Percentiles rank a stretch among this genome's conserved stretches.
phyloP scores from a whole-genome alignment of 2,797 vertebrate species.

The Anguilla marmorata region DNA sequence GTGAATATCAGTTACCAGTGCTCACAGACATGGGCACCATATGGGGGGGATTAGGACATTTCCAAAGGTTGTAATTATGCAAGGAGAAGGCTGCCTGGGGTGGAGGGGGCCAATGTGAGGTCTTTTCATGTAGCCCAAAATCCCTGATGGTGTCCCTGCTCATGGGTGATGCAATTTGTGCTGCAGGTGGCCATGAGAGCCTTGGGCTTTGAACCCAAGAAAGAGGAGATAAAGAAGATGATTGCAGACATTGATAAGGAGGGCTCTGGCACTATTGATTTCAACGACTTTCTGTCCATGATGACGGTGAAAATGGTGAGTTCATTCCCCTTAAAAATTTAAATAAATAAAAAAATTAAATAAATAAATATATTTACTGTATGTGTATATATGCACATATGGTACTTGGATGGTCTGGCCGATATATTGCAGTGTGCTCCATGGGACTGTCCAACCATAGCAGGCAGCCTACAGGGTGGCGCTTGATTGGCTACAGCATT shows the following conservation, averaged over 20 bases:
- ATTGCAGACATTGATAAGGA: conserved; percentile 85
- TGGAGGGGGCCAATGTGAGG: neutral
- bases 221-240: conserved; percentile 93
- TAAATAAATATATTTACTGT: no score
- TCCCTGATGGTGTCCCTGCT: neutral
- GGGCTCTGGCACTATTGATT: conserved; percentile 81
- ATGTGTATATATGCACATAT: no score
- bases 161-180: neutral
- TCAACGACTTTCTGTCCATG: conserved; percentile 85
- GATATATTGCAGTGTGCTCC: no score
- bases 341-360: no score
- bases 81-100: neutral
- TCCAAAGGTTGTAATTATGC: neutral
- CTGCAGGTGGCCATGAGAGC: conserved; percentile 90
- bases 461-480: no score
- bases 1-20: neutral
- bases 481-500: no score
- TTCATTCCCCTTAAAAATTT: conserved; percentile 17
- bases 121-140: neutral
- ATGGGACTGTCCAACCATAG: no score
- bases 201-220: conserved; percentile 94
- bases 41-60: neutral
- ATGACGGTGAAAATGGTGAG: conserved; percentile 93
- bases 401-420: no score
- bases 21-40: neutral